phyloP scores from a whole-genome alignment of 2,113 vertebrate genomes.

The Percina caprodes region DNA sequence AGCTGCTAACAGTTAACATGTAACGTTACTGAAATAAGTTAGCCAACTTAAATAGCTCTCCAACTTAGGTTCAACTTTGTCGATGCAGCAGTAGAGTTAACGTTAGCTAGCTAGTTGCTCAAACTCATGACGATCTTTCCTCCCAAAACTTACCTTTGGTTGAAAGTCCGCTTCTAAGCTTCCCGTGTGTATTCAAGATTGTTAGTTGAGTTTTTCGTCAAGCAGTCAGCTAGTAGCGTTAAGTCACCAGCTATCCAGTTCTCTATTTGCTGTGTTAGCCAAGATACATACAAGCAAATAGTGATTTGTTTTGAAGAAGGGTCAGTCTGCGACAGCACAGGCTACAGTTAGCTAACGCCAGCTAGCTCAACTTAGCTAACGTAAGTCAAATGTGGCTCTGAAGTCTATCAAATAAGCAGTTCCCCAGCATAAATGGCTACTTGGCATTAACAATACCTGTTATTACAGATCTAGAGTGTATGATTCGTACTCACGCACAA shows the following conservation, averaged over 20 bases:
- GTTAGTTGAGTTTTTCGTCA: constrained; percentile 40
- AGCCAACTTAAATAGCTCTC: constrained; percentile 58
- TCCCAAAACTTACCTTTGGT: constrained; percentile 68
- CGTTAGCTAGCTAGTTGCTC: neutral
- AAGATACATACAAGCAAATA: constrained; percentile 50
- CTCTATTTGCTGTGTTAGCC: constrained; percentile 55
- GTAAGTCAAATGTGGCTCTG: constrained; percentile 58
- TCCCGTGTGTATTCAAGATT: constrained; percentile 17
- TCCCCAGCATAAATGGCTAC: neutral
- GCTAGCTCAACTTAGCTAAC: constrained; percentile 74
- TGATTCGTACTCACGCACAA: constrained; percentile 54
- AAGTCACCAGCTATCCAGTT: constrained; percentile 55
- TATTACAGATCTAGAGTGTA: constrained; percentile 32
- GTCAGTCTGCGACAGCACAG: constrained; percentile 72
- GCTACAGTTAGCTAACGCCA: constrained; percentile 37
- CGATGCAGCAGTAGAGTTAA: constrained; percentile 25
- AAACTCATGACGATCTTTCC: neutral
- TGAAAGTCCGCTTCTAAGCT: constrained; percentile 21
- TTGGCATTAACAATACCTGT: constrained; percentile 14
- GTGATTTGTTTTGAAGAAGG: constrained; percentile 81
- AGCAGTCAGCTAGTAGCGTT: constrained; percentile 38
- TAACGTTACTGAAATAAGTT: constrained; percentile 32
- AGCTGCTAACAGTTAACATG: constrained; percentile 51
- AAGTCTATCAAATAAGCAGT: constrained; percentile 41
- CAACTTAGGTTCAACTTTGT: constrained; percentile 74